phyloP scores from a whole-genome alignment of 2,113 vertebrate genomes.

The Microcebus ravelobensis region DNA sequence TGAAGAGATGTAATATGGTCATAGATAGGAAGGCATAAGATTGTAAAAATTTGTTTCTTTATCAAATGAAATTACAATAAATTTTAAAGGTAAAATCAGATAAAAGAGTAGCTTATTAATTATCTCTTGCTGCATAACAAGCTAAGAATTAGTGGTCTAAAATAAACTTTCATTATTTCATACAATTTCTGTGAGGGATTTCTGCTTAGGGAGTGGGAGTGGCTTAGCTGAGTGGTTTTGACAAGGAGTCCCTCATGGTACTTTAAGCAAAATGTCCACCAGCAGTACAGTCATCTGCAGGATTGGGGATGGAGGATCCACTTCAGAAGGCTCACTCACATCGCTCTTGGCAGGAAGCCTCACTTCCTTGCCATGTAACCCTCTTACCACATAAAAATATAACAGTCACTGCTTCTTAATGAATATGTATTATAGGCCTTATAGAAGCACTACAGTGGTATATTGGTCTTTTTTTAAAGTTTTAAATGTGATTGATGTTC shows the following conservation, averaged over 20 bases:
- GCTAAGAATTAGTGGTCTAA: neutral
- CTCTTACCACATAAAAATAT: neutral
- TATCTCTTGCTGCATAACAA: neutral
- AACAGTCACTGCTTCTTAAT: neutral
- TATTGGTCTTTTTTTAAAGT: neutral
- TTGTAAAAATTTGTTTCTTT: neutral
- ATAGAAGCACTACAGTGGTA: neutral
- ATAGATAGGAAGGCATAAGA: neutral
- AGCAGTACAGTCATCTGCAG: neutral
- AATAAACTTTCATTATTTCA: neutral
- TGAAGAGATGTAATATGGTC: neutral
- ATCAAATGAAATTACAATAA: conserved; percentile 21
- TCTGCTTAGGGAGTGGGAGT: neutral
- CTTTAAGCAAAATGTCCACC: neutral
- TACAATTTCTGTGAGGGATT: neutral
- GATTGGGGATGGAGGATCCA: neutral
- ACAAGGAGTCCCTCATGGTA: neutral
- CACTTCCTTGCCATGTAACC: neutral
- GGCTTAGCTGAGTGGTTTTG: neutral
- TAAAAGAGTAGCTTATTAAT: neutral
- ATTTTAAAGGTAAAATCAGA: conserved; percentile 3
- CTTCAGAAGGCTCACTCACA: neutral
- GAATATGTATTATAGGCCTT: neutral
- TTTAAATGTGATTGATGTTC: neutral
- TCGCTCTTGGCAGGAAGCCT: neutral